Conservation (phyloP, 1,140 invertebrate genomes). For the Lethocerus indicus region DNA sequence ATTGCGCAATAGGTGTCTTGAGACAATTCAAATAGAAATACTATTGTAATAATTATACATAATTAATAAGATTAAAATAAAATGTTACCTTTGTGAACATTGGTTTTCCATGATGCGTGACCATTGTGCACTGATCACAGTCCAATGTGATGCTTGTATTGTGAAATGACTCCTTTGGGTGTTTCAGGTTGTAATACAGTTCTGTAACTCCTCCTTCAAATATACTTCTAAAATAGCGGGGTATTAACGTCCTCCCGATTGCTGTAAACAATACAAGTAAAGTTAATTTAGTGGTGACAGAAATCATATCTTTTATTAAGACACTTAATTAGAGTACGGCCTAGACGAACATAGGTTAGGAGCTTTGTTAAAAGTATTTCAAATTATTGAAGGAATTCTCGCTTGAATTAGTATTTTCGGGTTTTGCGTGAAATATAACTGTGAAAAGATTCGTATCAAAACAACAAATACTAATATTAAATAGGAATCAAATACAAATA, state of each 20-base stretch:
- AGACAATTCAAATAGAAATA: constrained; percentile 1
- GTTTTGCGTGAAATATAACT: too few species aligned
- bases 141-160: constrained; percentile 94
- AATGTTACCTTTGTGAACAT: constrained; percentile 83
- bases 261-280: constrained; percentile 49
- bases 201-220: constrained; percentile 97
- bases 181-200: constrained; percentile 90
- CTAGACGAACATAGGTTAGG: too few species aligned
- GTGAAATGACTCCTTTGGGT: constrained; percentile 96
- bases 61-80: not conserved
- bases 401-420: too few species aligned
- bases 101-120: constrained; percentile 87
- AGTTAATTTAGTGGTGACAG: too few species aligned
- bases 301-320: too few species aligned
- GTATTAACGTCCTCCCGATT: constrained; percentile 93
- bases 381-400: too few species aligned
- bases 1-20: too few species aligned
- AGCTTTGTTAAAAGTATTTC: too few species aligned
- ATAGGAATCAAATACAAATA: not conserved
- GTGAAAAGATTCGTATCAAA: too few species aligned
- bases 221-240: constrained; percentile 96
- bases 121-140: constrained; percentile 94
- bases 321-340: too few species aligned
- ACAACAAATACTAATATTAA: not conserved
- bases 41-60: not conserved